Base-by-base conservation (phyloP, 2,113 vertebrate genomes). In the Oryzias celebensis region DNA sequence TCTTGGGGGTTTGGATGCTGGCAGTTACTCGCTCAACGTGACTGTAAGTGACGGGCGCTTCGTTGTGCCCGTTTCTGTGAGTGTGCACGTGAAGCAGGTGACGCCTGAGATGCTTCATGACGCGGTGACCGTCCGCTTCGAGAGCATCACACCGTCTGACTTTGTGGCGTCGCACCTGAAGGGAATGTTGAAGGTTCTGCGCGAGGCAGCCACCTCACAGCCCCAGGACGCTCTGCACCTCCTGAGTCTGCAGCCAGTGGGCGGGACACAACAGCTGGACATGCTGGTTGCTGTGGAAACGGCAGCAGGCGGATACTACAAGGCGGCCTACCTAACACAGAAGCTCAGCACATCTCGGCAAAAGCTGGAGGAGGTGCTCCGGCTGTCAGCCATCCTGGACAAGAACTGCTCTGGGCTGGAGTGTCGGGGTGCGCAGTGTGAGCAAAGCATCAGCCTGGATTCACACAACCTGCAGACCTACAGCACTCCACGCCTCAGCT, bases 371-470 rank as follows among this genome's bases (percentile, higher is more conserved):
- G 95, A 94, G 52, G 93, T 94, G 57, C 91, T 99, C 75, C 91
- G 92, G 31, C 93, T 98, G 75, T 94, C 96, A 0, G 93, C 97
- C 51, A 94, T 98, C 82, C 77, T 98, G 77, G 97, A 98, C 68
- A 98, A 98, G 89, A 98, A 97, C 92, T 99, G 97, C 79, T 97
- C 96, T 0, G 96, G 95, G 24, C 89, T 98, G 79, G 95, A 96
- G 78, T 99, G 97, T 71, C 94, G 95, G 13, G 96, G 96, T 1
- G 93, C 94, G 0, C 95, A 95, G 71, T 99, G 97, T 36, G 94
- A 97, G 65, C 94, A 98, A 80, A 94, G 86, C 61, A 91, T 99
- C 52, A 91, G 91, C 1, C 90, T 98, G 71, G 96, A 99, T 85
- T 96, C 97, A 0, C 96, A 98, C 18, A 92, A 92, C 0, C 92